These are phyloP conservation scores for Torymus aiolomorphi DNA, from an alignment of 2,888 invertebrate genomes.

Conservation along the genomic window DNA sequence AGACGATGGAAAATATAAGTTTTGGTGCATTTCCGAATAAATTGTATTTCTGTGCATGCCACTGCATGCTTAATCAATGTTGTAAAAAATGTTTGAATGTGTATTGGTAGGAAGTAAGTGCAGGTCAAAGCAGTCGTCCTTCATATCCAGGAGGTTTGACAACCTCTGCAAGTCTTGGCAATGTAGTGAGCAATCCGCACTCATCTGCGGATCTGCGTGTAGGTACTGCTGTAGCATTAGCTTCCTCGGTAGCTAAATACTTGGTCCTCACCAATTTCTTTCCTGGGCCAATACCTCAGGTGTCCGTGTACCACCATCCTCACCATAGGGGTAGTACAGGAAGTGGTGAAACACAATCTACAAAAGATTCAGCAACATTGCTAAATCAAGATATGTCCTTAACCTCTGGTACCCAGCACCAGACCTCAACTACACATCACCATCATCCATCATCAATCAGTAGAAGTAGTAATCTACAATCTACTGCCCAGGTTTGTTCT, in stretches of 20 bases:
- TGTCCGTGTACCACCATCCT: conserved; percentile 81
- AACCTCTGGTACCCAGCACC: conserved; percentile 69
- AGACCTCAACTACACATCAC: conserved; percentile 68
- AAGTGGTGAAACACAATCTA: conserved; percentile 75
- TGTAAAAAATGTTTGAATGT: conserved; percentile 73
- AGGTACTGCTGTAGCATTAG: conserved; percentile 81
- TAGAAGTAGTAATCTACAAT: conserved; percentile 71
- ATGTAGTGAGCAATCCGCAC: conserved; percentile 71
- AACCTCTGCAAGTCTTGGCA: conserved; percentile 71
- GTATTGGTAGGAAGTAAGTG: conserved; percentile 74
- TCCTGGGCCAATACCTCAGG: conserved; percentile 86
- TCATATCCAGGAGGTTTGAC: conserved; percentile 73
- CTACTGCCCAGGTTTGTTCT: conserved; percentile 73
- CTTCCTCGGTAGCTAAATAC: conserved; percentile 80
- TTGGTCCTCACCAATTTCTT: conserved; percentile 90
- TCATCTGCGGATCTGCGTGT: conserved; percentile 74
- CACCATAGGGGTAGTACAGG: conserved; percentile 66
- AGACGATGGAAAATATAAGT: neutral
- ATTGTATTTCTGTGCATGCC: conserved; percentile 68
- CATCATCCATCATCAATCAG: conserved; percentile 69
- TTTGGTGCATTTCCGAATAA: conserved; percentile 35
- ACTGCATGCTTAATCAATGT: conserved; percentile 73
- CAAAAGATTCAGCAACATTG: conserved; percentile 69
- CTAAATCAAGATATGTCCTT: conserved; percentile 73
- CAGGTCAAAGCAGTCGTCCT: conserved; percentile 73